Conservation (phyloP, 2,113 vertebrate species). For the Geococcyx californianus region DNA sequence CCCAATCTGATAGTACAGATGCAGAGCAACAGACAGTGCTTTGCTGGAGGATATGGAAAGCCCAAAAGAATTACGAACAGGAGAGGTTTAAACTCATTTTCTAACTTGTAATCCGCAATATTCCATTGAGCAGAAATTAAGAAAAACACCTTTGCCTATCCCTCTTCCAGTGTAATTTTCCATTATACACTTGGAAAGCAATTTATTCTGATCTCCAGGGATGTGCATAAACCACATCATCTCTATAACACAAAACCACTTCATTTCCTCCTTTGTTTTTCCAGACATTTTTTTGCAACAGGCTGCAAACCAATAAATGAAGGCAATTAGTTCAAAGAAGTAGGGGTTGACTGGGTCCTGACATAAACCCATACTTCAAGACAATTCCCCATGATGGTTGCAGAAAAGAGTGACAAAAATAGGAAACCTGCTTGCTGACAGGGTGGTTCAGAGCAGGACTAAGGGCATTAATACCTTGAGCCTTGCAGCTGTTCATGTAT, state of each 20-base stretch:
- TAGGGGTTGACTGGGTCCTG: neutral
- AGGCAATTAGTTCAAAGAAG: neutral
- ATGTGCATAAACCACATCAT: neutral
- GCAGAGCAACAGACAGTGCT: neutral
- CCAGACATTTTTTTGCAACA: neutral
- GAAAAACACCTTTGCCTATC: neutral
- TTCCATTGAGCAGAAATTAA: neutral
- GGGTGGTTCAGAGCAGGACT: too few species aligned
- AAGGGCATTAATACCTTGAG: neutral
- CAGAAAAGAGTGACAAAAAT: neutral
- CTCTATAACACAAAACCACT: neutral
- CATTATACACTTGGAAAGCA: neutral
- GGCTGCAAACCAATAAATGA: neutral
- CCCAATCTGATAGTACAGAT: neutral
- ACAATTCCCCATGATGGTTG: neutral
- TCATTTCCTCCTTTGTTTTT: neutral
- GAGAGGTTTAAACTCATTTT: neutral
- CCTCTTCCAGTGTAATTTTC: neutral
- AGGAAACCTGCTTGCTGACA: fast-evolving
- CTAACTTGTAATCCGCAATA: neutral
- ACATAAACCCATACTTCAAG: neutral
- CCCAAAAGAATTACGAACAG: neutral
- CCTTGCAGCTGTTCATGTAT: fast-evolving
- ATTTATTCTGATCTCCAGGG: neutral
- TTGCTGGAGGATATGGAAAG: neutral